Evolutionary conservation across 2,797 vertebrate genomes (phyloP).

Genomic region (Pipistrellus pygmaeus): DNA sequence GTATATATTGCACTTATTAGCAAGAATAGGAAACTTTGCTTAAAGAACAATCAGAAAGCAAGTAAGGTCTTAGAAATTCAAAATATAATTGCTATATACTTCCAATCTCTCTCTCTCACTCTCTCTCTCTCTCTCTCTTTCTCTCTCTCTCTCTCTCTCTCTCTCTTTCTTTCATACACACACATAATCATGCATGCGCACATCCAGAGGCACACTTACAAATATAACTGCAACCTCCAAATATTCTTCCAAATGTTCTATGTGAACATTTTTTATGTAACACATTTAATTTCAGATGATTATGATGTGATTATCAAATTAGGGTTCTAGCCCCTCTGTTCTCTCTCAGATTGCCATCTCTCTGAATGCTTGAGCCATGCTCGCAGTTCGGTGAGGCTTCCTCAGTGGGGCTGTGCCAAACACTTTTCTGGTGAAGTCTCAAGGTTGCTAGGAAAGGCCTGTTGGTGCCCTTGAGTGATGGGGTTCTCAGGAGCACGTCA

Average conservation of each 20-base stretch:
- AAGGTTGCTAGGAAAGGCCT: background rate
- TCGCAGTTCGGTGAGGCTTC: background rate
- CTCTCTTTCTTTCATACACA: too few species aligned
- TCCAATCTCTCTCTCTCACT: background rate
- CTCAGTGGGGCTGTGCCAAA: background rate
- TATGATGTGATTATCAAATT: background rate
- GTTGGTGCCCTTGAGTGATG: background rate
- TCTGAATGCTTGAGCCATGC: fast-evolving
- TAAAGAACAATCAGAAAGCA: slow-evolving; percentile 1
- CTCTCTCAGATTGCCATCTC: background rate
- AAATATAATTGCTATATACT: background rate
- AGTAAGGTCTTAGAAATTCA: background rate
- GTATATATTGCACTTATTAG: background rate
- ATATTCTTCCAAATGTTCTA: background rate
- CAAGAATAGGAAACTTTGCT: background rate
- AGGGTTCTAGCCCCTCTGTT: background rate
- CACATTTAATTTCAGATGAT: background rate
- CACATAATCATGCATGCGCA: background rate
- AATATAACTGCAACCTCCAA: background rate
- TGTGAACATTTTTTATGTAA: background rate
- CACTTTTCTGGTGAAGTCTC: background rate
- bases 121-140: too few species aligned
- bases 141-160: too few species aligned
- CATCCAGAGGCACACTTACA: background rate
- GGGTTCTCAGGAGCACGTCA: background rate